phyloP scores from a whole-genome alignment of 1,140 invertebrate genomes.

The Papilio polytes region DNA sequence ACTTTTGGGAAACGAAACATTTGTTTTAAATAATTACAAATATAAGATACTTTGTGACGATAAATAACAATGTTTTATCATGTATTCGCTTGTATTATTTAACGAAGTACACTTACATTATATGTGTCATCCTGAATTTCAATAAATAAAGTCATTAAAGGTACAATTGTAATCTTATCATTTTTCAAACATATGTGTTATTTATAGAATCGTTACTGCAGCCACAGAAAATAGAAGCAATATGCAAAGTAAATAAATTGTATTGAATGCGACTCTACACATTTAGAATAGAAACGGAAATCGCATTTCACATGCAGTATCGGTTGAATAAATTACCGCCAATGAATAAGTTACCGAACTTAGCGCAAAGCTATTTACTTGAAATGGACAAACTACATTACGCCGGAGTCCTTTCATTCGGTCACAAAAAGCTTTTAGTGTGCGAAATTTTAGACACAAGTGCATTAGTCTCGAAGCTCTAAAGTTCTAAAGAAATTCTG shows the following conservation, averaged over 20 bases:
- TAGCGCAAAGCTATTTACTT: constrained; percentile 38
- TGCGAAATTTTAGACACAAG: constrained; percentile 15
- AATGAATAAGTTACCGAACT: constrained; percentile 36
- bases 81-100: no score
- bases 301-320: constrained; percentile 33
- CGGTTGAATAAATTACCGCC: constrained; percentile 38
- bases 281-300: constrained; percentile 23
- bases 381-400: constrained; percentile 40
- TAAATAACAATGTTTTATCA: no score
- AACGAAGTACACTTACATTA: no score
- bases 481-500: constrained; percentile 8
- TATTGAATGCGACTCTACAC: constrained; percentile 3
- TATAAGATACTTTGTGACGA: no score
- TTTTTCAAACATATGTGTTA: background rate
- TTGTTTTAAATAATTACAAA: no score
- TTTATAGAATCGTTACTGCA: background rate
- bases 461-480: constrained; percentile 22
- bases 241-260: background rate
- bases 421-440: constrained; percentile 38
- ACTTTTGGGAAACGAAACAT: background rate
- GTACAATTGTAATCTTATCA: no score
- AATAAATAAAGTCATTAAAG: no score
- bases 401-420: constrained; percentile 33
- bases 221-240: background rate
- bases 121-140: no score